phyloP scores from a whole-genome alignment of 2,113 vertebrate species.

The Phyllostomus hastatus region DNA sequence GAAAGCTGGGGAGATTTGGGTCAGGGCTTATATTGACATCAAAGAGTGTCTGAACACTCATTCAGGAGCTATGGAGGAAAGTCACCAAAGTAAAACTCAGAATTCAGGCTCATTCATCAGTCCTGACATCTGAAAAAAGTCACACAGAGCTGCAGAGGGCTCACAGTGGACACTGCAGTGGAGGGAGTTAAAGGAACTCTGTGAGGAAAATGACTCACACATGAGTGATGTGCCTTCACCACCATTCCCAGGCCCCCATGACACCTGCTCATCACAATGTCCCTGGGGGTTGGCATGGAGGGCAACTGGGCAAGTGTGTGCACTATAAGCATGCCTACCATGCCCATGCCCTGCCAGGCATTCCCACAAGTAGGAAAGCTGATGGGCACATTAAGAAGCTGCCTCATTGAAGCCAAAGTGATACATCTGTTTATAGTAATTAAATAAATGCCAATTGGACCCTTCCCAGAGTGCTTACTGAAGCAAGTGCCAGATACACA shows the following conservation, averaged over 20 bases:
- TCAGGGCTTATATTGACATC: not conserved
- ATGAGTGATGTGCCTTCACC: fast-evolving
- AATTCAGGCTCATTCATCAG: not conserved
- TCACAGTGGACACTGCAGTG: not conserved
- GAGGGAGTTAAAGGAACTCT: not conserved
- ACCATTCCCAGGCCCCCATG: not conserved
- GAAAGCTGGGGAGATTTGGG: not conserved
- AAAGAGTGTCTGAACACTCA: not conserved
- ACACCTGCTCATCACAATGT: fast-evolving
- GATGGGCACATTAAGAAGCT: not conserved
- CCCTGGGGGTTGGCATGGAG: not conserved
- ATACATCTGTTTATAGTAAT: constrained; percentile 34
- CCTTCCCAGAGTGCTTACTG: not conserved
- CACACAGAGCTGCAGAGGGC: not conserved
- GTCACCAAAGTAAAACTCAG: not conserved
- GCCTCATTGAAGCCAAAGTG: not conserved
- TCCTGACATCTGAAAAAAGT: not conserved
- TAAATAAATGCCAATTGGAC: constrained; percentile 30
- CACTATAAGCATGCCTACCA: fast-evolving
- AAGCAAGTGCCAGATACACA: not conserved
- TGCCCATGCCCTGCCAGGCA: fast-evolving
- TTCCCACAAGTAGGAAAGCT: not conserved
- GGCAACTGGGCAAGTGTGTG: fast-evolving
- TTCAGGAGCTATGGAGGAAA: not conserved
- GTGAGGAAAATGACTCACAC: not conserved